Base-by-base conservation (phyloP, 2,797 vertebrate genomes). In the Pteronotus mesoamericanus region DNA sequence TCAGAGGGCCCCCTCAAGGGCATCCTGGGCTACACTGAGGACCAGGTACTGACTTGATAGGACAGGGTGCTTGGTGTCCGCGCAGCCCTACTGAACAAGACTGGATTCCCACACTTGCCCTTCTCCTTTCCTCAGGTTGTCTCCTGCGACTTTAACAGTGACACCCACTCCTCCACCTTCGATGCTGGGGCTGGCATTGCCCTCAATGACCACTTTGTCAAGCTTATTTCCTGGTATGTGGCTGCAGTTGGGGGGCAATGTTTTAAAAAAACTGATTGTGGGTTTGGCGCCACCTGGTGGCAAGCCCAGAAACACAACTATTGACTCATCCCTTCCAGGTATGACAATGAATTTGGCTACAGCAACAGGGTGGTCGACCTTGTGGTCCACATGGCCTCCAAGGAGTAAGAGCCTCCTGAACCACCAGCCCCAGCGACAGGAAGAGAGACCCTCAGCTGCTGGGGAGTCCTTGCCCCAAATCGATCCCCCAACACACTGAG, bases 291-390 rank as follows among this genome's bases (percentile, higher is more conserved):
- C 84, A 64, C 37, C 88, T 94, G 74, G 86, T 79, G 93, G 42
- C 66, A 48, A 64, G 57, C 46, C 44, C 86, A 0, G 53, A 79
- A 34, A 80, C 66, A 5, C 26, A 29, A 26, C 16, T 71, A 5
- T 34, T 59, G 0, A 18, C 12, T 5, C 48, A 69, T 83, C 18
- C 53, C 71, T 89, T 85, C 9, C 24, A 99, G 99, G 99, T 99
- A 99, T 57, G 99, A 99, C 98, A 99, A 99, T 0, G 99, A 99
- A 98, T 99, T 98, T 0, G 99, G 98, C 84, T 99, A 99, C 99
- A 99, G 99, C 99, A 99, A 98, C 98, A 99, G 99, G 48, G 99
- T 99, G 68, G 98, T 99, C 91, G 99, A 99, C 98, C 99, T 99
- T 96, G 99, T 99, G 98, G 98, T 98, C 89, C 98, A 99, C 98